Evolutionary conservation across 2,113 vertebrate genomes (phyloP).

Genomic region (Steatornis caripensis): DNA sequence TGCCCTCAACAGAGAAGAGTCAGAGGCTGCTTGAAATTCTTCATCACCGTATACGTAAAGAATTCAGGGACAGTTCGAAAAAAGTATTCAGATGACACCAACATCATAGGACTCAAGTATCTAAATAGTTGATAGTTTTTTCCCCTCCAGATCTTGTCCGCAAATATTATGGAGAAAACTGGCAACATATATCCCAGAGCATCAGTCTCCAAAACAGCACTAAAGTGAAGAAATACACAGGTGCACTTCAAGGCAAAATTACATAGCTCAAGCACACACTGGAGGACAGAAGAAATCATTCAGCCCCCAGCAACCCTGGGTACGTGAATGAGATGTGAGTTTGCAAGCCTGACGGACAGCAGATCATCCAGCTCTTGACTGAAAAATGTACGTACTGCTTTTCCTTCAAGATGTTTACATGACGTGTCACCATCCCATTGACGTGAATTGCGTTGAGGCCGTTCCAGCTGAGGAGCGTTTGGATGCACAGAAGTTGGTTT

Average conservation of each 20-base stretch:
- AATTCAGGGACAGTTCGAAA: neutral
- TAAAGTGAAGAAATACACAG: neutral
- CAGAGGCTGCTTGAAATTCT: neutral
- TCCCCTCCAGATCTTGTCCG: neutral
- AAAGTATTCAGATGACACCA: neutral
- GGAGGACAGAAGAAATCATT: neutral
- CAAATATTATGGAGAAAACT: neutral
- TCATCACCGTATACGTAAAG: rapidly evolving
- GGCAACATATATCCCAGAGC: neutral
- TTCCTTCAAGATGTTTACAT: neutral
- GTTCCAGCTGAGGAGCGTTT: rapidly evolving
- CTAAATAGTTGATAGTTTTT: neutral
- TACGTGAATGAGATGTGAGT: neutral
- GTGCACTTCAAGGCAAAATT: neutral
- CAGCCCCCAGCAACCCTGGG: neutral
- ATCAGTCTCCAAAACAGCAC: neutral
- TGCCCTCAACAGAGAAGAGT: neutral
- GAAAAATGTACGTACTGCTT: neutral
- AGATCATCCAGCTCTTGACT: neutral
- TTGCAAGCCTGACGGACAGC: neutral
- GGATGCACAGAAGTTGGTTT: neutral
- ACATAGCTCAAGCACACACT: neutral
- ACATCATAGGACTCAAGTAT: neutral
- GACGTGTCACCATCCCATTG: neutral
- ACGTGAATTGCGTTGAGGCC: neutral